Conservation (phyloP, 2,797 vertebrate species). For the Tapera naevia region DNA sequence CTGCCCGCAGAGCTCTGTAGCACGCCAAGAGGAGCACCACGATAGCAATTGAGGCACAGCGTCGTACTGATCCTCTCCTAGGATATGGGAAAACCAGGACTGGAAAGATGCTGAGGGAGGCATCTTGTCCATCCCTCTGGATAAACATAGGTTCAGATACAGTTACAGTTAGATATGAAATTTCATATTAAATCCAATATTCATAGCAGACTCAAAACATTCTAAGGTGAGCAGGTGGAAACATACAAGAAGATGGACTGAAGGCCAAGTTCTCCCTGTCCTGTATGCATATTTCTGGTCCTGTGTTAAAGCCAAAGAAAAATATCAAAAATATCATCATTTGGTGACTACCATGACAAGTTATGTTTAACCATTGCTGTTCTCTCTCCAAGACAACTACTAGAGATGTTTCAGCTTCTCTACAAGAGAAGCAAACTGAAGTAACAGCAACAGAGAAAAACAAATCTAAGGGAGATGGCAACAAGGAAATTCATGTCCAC, state of each 20-base stretch:
- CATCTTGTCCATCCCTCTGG: background rate
- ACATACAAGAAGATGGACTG: background rate
- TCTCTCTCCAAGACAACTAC: background rate
- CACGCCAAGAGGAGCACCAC: fast-evolving
- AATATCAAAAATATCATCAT: background rate
- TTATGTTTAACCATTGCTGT: background rate
- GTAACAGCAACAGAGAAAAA: background rate
- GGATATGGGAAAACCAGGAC: background rate
- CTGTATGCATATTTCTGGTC: background rate
- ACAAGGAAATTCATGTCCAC: background rate
- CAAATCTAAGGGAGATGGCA: background rate
- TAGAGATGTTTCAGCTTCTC: background rate
- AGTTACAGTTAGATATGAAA: background rate
- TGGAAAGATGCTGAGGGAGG: background rate
- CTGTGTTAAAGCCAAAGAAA: background rate
- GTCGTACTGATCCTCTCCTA: background rate
- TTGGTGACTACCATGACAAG: background rate
- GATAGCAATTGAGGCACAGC: fast-evolving
- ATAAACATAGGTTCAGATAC: background rate
- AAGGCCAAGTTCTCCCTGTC: background rate
- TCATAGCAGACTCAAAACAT: background rate
- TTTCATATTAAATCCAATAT: background rate
- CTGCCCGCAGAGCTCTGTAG: fast-evolving
- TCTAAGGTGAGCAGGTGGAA: background rate
- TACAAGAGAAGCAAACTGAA: background rate